Evolutionary conservation across 2,113 vertebrate species (phyloP), one percentile per base, ranked within the genome.

Genomic region (Hyla sarda): DNA sequence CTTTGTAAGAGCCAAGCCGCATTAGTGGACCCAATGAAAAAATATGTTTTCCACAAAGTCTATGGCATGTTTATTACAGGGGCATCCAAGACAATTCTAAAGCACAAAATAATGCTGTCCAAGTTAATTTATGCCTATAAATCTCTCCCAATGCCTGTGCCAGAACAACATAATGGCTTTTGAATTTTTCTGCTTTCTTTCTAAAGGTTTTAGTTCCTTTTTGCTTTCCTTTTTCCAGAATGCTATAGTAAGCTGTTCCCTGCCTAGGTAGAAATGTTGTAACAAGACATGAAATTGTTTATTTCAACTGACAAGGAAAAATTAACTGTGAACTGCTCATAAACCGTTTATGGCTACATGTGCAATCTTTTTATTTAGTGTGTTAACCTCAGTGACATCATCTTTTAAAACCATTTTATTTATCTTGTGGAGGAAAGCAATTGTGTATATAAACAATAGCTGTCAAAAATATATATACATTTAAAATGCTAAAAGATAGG

Each of bases 71-170:
- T 32, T 30, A 76, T 50, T 52, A 54, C 25, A 76, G 8, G 28
- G 2, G 47, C 25, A 76, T 16, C 28, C 5, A 28, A 30, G 74
- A 28, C 41, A 47, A 75, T 73, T 41, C 2, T 23, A 48, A 28
- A 75, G 47, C 48, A 52, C 5, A 76, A 54, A 76, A 30, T 32
- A 76, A 50, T 76, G 14, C 74, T 76, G 74, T 76, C 74, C 17
- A 76, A 25, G n/a, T 76, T 76, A 28, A 76, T 76, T 76, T 76
- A 76, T 30, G 25, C 48, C 45, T 76, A 32, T 76, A 76, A 25
- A 25, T 19, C 14, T 76, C 9, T 76, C 7, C 47, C 14, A 34
- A 25, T 41, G 48, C 1, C 14, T 76, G 11, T 76, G 48, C 8
- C 32, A 37, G 10, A 30, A 76, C 74, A 76, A 21, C 74, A 30